Evolutionary conservation across 2,888 invertebrate genomes (phyloP), one percentile per base, ranked within the genome.

Genomic region (Spodoptera littoralis): DNA sequence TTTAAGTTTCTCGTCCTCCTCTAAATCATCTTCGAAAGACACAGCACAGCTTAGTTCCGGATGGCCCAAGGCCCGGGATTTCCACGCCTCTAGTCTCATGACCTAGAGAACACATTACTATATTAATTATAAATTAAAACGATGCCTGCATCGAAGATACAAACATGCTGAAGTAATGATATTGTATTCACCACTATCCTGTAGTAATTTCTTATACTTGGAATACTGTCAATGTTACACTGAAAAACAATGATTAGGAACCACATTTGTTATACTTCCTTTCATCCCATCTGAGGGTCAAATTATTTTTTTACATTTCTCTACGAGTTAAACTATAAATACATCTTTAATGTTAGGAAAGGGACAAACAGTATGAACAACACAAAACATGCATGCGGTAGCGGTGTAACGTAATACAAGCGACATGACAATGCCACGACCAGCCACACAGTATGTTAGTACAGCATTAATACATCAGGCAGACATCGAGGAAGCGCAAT

Each of bases 61-160:
- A 64, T 86, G 91, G 71, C 95, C 96, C 92, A 94, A 95, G 87
- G 94, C 95, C 81, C 95, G 95, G 87, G 93, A 95, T 90, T 92
- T 95, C 95, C 96, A 96, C 68, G 96, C 95, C 86, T 97, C 96
- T 91, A 97, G 90, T 91, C 97, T 96, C 96, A 97, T 96, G 95
- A 97, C 96, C 97, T 97, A 36, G 68, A 24, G 48, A 61, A 63
- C 30, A 64, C 11, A 36, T 36, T 36, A 36, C 8, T 8, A 36
- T 36, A 36, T 36, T 36, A 36, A 9, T 36, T 6, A 6, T 8
- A 36, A 36, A 36, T 9, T 8, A 36, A 36, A 5, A 36, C 1
- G 36, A 9, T 2, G 11, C 22, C 4, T 13, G 12, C 11, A 1
- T 4, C 49, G 56, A 8, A 11, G 27, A 56, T 11, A 60, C 48